Evolutionary conservation across 2,888 invertebrate species (phyloP).

Genomic region (Plutella xylostella): DNA sequence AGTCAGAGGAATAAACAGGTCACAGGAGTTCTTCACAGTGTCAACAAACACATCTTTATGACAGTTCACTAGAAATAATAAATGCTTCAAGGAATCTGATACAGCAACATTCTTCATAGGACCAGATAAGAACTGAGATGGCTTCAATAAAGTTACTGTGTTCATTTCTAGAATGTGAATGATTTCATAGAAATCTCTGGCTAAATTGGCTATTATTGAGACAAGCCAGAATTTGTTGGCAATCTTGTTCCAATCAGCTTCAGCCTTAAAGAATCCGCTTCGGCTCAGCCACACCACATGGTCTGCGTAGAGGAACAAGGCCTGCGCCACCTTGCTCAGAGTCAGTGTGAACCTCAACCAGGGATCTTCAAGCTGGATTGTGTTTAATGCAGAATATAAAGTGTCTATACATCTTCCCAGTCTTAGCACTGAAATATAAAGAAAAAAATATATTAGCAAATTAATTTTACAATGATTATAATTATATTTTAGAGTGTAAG

Average conservation of each 20-base stretch:
- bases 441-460: not conserved
- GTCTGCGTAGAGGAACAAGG: slow-evolving; percentile 85
- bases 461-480: not conserved
- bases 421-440: slow-evolving; percentile 77
- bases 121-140: slow-evolving; percentile 41
- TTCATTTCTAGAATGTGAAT: slow-evolving; percentile 69
- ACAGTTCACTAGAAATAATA: slow-evolving; percentile 38
- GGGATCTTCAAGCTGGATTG: slow-evolving; percentile 79
- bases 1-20: slow-evolving; percentile 87
- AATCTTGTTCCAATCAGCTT: slow-evolving; percentile 80
- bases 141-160: slow-evolving; percentile 46
- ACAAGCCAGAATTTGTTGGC: slow-evolving; percentile 89
- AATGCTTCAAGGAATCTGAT: slow-evolving; percentile 32
- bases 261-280: slow-evolving; percentile 75
- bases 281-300: slow-evolving; percentile 88
- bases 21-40: slow-evolving; percentile 87
- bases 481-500: not conserved
- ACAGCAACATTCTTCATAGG: slow-evolving; percentile 34
- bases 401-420: slow-evolving; percentile 88
- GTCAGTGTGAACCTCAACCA: slow-evolving; percentile 79
- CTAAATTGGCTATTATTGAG: slow-evolving; percentile 82
- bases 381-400: slow-evolving; percentile 78
- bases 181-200: slow-evolving; percentile 89
- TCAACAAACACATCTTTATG: slow-evolving; percentile 81
- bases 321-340: slow-evolving; percentile 82